A percentile compares a stretch with the other conserved stretches of the same genome.
Conservation (phyloP, 37 sponge, comb jelly and placozoan species). For the Chondrosia reniformis region DNA sequence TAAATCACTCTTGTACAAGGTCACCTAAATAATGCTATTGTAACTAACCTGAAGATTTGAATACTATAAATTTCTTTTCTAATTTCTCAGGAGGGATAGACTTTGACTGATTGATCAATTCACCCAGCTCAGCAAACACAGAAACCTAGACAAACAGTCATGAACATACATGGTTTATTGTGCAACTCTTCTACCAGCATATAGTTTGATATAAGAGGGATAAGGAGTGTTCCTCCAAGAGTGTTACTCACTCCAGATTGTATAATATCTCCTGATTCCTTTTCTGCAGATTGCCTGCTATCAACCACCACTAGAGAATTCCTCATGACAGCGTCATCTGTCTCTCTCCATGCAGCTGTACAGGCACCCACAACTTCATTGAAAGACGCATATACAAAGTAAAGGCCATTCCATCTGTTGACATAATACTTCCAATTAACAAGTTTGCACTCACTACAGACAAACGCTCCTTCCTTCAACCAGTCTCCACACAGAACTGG, state of each 20-base stretch:
- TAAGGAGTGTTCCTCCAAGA: too few species aligned
- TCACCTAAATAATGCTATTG: background rate
- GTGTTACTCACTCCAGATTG: conserved; percentile 47
- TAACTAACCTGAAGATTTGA: conserved; percentile 76
- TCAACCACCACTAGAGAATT: conserved; percentile 74
- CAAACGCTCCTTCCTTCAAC: conserved; percentile 85
- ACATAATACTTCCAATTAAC: background rate
- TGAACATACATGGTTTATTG: too few species aligned
- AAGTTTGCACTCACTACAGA: conserved; percentile 49
- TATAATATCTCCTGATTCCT: conserved; percentile 90
- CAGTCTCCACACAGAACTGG: conserved; percentile 80
- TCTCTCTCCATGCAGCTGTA: conserved; percentile 68
- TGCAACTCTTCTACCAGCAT: too few species aligned
- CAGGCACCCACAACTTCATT: conserved; percentile 80
- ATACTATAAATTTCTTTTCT: conserved; percentile 67
- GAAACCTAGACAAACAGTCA: conserved; percentile 35
- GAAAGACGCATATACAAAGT: background rate
- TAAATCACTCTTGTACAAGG: too few species aligned
- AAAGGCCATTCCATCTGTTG: background rate
- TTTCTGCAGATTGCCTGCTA: conserved; percentile 64
- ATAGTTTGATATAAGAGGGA: too few species aligned
- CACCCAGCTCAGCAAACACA: conserved; percentile 72
- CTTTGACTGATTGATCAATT: conserved; percentile 49
- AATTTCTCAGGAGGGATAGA: conserved; percentile 27
- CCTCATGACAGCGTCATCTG: conserved; percentile 86